Conservation (phyloP, 1,140 invertebrate genomes). For the Agrypnia vestita region DNA sequence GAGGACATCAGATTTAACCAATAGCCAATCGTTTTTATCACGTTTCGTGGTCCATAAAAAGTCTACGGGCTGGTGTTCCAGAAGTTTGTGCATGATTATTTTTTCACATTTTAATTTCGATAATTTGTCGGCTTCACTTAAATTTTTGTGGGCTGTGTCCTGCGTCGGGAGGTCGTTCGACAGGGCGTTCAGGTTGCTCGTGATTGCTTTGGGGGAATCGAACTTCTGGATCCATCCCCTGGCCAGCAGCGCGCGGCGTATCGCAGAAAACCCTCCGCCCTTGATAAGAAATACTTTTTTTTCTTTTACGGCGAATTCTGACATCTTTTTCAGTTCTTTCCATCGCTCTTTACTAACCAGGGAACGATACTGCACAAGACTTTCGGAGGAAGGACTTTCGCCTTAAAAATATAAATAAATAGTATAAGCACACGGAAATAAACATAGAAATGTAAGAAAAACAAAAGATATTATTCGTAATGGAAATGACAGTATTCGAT, state of each 20-base stretch:
- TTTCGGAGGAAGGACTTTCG: slow-evolving; percentile 53
- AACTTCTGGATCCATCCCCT: slow-evolving; percentile 79
- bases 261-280: slow-evolving; percentile 72
- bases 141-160: slow-evolving; percentile 61
- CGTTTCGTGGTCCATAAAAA: slow-evolving; percentile 92
- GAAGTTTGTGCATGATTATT: slow-evolving; percentile 78
- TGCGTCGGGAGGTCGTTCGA: slow-evolving; percentile 39
- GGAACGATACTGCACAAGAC: slow-evolving; percentile 67
- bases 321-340: slow-evolving; percentile 71
- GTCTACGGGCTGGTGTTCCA: slow-evolving; percentile 83
- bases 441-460: background rate
- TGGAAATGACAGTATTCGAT: background rate
- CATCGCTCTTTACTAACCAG: slow-evolving; percentile 70
- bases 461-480: background rate
- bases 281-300: slow-evolving; percentile 72
- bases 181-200: slow-evolving; percentile 62
- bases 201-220: slow-evolving; percentile 70
- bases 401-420: slow-evolving; percentile 42
- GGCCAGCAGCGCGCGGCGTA: slow-evolving; percentile 73
- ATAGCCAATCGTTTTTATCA: slow-evolving; percentile 80
- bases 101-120: slow-evolving; percentile 74
- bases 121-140: slow-evolving; percentile 65
- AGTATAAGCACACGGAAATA: background rate
- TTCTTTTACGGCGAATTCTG: slow-evolving; percentile 70
- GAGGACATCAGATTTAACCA: slow-evolving; percentile 71